Percentiles rank a stretch among this genome's conserved stretches.
phyloP scores from a whole-genome alignment of 2,888 invertebrate genomes.

The Sarcophaga subvicina region DNA sequence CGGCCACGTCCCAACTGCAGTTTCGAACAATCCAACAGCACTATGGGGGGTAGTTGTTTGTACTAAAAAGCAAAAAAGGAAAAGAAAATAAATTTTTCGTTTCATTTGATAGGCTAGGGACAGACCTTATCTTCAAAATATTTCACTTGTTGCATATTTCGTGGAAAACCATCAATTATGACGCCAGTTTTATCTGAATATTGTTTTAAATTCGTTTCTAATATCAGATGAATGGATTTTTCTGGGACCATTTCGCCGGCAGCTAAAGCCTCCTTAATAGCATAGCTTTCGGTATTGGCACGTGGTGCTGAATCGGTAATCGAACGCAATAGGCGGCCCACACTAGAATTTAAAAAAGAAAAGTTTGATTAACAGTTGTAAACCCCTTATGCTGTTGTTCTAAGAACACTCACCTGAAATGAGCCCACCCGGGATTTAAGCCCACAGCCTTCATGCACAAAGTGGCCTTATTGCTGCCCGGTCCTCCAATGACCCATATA shows the following conservation, averaged over 20 bases:
- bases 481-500: constrained; percentile 90
- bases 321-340: constrained; percentile 90
- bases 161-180: constrained; percentile 96
- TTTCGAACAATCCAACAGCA: constrained; percentile 95
- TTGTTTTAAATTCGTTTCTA: constrained; percentile 87
- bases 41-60: constrained; percentile 89
- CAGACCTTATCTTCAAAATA: constrained; percentile 92
- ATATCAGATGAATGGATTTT: constrained; percentile 89
- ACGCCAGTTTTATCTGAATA: constrained; percentile 88
- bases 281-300: constrained; percentile 85
- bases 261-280: constrained; percentile 87
- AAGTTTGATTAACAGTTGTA: background rate
- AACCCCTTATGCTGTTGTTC: background rate
- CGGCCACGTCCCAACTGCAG: constrained; percentile 92
- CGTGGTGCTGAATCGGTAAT: constrained; percentile 87
- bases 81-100: background rate
- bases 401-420: constrained; percentile 84
- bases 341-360: constrained; percentile 80
- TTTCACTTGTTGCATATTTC: constrained; percentile 93
- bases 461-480: constrained; percentile 94
- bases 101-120: no score
- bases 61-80: constrained; percentile 84
- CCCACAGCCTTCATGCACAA: constrained; percentile 89
- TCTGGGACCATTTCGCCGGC: constrained; percentile 92
- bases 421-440: constrained; percentile 88